These are phyloP conservation scores for Mellilla xanthometata DNA, from an alignment of 2,888 invertebrate species.

Conservation along the genomic window DNA sequence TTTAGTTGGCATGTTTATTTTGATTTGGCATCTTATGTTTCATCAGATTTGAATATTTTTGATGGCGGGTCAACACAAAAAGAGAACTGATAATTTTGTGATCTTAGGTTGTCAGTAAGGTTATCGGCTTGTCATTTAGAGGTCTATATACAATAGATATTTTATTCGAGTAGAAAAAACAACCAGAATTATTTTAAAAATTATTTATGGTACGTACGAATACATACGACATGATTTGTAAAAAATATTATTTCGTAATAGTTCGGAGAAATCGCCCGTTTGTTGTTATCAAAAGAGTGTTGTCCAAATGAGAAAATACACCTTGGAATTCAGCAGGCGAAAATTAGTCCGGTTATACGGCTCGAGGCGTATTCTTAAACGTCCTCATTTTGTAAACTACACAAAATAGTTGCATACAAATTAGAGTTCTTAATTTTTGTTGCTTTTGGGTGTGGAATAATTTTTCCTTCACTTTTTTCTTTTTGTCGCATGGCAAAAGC, in stretches of 20 bases:
- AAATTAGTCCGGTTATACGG: constrained; percentile 36
- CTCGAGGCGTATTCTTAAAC: constrained; percentile 23
- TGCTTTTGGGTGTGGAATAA: not conserved
- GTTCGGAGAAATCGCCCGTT: constrained; percentile 26
- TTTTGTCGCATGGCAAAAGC: constrained; percentile 5
- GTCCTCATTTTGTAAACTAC: constrained; percentile 25
- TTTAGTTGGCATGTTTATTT: constrained; percentile 1
- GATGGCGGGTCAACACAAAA: not conserved
- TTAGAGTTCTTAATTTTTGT: constrained; percentile 15
- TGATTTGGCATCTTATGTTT: not conserved
- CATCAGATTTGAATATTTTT: not conserved
- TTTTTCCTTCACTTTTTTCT: constrained; percentile 2
- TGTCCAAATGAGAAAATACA: constrained; percentile 42
- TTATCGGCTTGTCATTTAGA: not conserved
- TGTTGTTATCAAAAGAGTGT: constrained; percentile 27
- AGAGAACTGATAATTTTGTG: not conserved
- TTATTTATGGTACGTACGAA: too few relatives aligned
- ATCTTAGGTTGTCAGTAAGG: not conserved
- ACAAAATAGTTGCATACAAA: constrained; percentile 23
- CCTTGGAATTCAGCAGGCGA: constrained; percentile 40
- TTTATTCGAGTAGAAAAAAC: too few relatives aligned
- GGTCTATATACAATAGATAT: not conserved
- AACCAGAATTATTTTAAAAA: too few relatives aligned
- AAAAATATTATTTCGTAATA: not conserved
- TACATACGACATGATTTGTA: too few relatives aligned